phyloP scores from a whole-genome alignment of 2,113 vertebrate species.

The Carollia perspicillata region DNA sequence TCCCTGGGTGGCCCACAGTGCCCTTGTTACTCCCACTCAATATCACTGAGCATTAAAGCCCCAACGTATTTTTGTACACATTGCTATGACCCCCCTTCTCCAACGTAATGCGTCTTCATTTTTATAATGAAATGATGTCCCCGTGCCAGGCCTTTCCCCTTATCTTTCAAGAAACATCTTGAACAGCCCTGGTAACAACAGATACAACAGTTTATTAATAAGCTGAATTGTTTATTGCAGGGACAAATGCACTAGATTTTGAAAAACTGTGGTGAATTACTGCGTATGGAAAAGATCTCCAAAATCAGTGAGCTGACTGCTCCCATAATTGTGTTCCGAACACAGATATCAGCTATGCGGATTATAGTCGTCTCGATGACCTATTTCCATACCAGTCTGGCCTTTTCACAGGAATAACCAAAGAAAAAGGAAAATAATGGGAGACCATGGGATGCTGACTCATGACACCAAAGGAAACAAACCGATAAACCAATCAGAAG shows the following conservation, averaged over 20 bases:
- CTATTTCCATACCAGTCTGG: neutral
- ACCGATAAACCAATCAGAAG: neutral
- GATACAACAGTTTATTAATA: neutral
- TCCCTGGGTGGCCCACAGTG: neutral
- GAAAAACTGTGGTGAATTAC: neutral
- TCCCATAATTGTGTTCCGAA: neutral
- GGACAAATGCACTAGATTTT: neutral
- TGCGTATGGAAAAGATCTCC: neutral
- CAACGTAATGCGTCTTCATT: neutral
- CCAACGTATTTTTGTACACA: neutral
- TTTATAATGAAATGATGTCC: neutral
- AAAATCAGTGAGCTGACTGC: neutral
- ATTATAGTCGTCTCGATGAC: neutral
- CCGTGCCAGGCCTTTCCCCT: neutral
- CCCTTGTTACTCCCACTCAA: neutral
- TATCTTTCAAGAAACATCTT: neutral
- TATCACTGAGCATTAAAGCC: neutral
- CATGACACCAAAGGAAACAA: neutral
- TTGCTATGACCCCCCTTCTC: fast-evolving
- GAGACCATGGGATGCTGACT: neutral
- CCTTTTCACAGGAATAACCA: neutral
- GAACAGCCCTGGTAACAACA: neutral
- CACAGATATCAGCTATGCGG: neutral
- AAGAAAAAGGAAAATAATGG: neutral
- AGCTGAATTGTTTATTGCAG: neutral